These are phyloP conservation scores for Pyrgilauda ruficollis DNA, from an alignment of 2,113 vertebrate genomes.

Conservation along the genomic window DNA sequence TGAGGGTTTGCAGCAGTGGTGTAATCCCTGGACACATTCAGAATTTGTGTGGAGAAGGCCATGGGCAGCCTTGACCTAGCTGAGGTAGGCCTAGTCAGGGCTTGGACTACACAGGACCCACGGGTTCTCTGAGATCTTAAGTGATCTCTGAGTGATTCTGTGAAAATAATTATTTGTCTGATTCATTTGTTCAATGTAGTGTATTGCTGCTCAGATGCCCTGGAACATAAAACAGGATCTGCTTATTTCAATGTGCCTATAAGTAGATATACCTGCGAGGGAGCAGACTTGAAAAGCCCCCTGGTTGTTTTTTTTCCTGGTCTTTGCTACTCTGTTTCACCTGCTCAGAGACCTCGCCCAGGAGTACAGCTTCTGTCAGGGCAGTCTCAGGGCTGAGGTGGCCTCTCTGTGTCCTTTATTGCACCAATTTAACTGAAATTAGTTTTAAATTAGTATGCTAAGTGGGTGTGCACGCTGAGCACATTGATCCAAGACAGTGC, in stretches of 20 bases:
- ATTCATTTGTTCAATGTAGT: accelerated
- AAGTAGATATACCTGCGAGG: neutral
- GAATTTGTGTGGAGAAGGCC: neutral
- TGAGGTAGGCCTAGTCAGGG: neutral
- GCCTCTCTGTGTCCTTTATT: neutral
- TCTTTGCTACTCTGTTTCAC: neutral
- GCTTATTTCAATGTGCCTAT: neutral
- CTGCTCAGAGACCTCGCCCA: accelerated
- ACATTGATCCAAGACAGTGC: neutral
- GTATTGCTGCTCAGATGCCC: neutral
- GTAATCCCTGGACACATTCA: neutral
- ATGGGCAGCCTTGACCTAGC: neutral
- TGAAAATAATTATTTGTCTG: neutral
- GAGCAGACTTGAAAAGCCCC: neutral
- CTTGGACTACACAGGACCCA: neutral
- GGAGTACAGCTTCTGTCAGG: neutral
- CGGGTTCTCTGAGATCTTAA: neutral
- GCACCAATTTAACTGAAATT: neutral
- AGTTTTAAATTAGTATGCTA: neutral
- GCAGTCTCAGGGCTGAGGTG: neutral
- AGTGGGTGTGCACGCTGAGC: neutral
- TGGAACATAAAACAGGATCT: neutral
- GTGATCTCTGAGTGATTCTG: neutral
- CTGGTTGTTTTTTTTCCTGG: neutral
- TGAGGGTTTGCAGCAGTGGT: neutral